Evolutionary conservation across 2,113 vertebrate genomes (phyloP).

Genomic region (Motacilla alba): DNA sequence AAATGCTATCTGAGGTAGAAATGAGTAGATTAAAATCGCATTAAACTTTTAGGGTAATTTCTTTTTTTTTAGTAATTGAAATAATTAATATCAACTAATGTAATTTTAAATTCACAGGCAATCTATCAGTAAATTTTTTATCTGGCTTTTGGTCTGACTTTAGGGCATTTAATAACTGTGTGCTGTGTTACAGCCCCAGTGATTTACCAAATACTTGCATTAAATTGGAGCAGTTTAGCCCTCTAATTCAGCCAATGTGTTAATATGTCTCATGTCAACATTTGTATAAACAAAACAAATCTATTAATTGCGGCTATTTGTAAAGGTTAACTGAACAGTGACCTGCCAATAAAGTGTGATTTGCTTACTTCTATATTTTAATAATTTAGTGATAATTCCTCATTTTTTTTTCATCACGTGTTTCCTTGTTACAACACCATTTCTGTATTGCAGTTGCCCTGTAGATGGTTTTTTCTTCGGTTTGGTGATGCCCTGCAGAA

Average conservation of each 20-base stretch:
- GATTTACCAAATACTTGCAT: not conserved
- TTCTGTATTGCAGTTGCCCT: not conserved
- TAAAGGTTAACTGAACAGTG: not conserved
- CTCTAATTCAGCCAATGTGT: not conserved
- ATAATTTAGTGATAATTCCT: not conserved
- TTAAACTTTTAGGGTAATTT: not conserved
- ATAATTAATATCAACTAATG: not conserved
- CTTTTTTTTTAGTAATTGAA: not conserved
- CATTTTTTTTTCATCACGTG: not conserved
- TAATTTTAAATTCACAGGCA: not conserved
- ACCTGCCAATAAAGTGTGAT: conserved; percentile 7
- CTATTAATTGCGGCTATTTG: not conserved
- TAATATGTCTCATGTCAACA: not conserved
- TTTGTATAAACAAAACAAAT: not conserved
- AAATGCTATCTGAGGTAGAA: not conserved
- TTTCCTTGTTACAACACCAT: not conserved
- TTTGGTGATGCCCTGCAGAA: not conserved
- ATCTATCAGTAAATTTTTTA: not conserved
- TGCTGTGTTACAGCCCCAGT: not conserved
- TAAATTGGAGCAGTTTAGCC: not conserved
- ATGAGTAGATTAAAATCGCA: not conserved
- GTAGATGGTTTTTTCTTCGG: not conserved
- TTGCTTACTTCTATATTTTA: not conserved
- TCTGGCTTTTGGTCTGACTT: not conserved
- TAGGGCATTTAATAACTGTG: not conserved